Percentiles rank a stretch among this genome's conserved stretches.
These are phyloP conservation scores for Mercenaria mercenaria DNA, from an alignment of 1,140 invertebrate species.

Conservation along the genomic window DNA sequence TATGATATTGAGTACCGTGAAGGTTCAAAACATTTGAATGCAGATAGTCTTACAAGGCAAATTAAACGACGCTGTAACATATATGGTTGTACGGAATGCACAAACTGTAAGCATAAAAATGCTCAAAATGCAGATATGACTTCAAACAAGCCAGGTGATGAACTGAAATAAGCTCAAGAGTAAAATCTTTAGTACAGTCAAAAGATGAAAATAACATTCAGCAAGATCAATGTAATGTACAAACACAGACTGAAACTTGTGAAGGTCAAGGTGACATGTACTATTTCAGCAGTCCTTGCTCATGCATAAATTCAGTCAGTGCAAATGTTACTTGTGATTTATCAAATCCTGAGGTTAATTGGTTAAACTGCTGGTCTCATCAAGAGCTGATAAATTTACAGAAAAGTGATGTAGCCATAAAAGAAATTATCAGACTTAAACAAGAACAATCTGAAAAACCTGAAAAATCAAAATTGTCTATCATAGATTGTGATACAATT, in stretches of 20 bases:
- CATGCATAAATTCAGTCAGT: constrained; percentile 35
- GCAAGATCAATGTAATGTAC: not conserved
- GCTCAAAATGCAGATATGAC: not conserved
- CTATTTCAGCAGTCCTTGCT: constrained; percentile 42
- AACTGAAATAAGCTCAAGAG: not conserved
- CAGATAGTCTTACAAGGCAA: constrained; percentile 55
- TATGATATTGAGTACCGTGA: constrained; percentile 62
- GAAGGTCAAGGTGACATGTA: constrained; percentile 13
- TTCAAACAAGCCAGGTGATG: not conserved
- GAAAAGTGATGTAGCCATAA: constrained; percentile 29
- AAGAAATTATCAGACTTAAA: constrained; percentile 44
- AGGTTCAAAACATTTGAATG: constrained; percentile 54
- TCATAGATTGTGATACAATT: not conserved
- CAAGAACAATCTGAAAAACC: constrained; percentile 13
- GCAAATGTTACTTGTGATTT: not conserved
- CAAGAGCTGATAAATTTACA: constrained; percentile 35
- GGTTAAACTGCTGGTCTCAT: constrained; percentile 50
- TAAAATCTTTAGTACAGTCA: too few relatives aligned
- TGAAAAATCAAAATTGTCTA: not conserved
- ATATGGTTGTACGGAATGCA: constrained; percentile 25
- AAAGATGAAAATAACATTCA: not conserved
- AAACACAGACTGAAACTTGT: not conserved
- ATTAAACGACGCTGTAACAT: constrained; percentile 40
- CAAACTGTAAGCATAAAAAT: not conserved
- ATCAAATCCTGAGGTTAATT: constrained; percentile 13